phyloP scores from a whole-genome alignment of 2,888 invertebrate genomes.

The Hirtodrosophila confusa region DNA sequence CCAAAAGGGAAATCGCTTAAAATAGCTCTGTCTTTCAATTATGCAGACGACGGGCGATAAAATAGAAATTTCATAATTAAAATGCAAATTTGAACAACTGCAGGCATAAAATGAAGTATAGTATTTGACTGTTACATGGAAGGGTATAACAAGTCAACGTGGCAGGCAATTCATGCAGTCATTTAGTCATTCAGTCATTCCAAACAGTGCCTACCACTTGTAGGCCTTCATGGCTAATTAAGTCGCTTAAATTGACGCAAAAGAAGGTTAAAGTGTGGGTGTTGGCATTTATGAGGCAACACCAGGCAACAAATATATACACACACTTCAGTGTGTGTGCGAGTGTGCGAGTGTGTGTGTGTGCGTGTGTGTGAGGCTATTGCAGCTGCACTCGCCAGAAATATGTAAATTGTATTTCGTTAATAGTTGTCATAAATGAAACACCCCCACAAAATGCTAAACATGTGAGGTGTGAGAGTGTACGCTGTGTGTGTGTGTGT shows the following conservation, averaged over 20 bases:
- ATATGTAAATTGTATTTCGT: conserved; percentile 66
- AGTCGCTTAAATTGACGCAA: conserved; percentile 65
- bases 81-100: conserved; percentile 14
- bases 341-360: background rate
- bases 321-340: conserved; percentile 3
- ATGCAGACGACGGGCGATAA: background rate
- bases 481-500: background rate
- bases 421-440: conserved; percentile 62
- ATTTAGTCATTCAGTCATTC: conserved; percentile 28
- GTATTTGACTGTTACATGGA: background rate
- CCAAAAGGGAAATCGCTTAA: conserved; percentile 2
- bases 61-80: conserved; percentile 14
- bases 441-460: conserved; percentile 61
- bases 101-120: background rate
- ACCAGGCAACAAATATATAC: conserved; percentile 64
- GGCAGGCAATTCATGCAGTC: conserved; percentile 21
- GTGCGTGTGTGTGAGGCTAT: conserved; percentile 12
- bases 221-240: conserved; percentile 79
- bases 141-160: conserved; percentile 24
- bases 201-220: conserved; percentile 50
- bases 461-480: conserved; percentile 50
- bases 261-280: conserved; percentile 75
- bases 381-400: conserved; percentile 69
- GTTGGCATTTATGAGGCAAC: conserved; percentile 71
- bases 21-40: background rate